These are phyloP conservation scores for Drosophila santomea DNA, from an alignment of 1,140 invertebrate species.

Conservation along the genomic window DNA sequence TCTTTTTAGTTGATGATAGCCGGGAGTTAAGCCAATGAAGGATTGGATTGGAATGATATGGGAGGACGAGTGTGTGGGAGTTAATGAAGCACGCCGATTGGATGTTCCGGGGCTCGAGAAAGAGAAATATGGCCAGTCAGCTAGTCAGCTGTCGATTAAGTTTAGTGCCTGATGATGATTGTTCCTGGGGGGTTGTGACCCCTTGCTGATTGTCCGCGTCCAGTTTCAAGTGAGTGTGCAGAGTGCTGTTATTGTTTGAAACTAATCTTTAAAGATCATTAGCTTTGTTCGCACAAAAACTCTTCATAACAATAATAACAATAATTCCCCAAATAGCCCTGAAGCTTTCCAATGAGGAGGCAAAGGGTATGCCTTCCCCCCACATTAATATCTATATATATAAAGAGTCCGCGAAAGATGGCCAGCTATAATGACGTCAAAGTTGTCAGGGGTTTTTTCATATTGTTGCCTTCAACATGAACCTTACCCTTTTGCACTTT, in stretches of 20 bases:
- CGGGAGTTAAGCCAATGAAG: constrained; percentile 60
- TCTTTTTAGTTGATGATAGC: constrained; percentile 46
- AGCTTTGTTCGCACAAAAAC: constrained; percentile 20
- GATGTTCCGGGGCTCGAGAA: constrained; percentile 26
- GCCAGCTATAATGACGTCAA: constrained; percentile 76
- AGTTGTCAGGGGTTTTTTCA: constrained; percentile 69
- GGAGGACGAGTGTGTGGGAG: constrained; percentile 30
- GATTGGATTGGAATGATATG: constrained; percentile 47
- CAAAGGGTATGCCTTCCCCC: constrained; percentile 19
- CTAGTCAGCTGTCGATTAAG: constrained; percentile 41
- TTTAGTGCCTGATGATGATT: constrained; percentile 54
- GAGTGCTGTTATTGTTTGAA: constrained; percentile 32
- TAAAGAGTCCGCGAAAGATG: constrained; percentile 31
- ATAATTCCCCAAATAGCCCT: constrained; percentile 43
- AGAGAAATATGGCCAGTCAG: constrained; percentile 53
- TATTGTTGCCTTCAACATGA: constrained; percentile 56
- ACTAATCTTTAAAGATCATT: constrained; percentile 52
- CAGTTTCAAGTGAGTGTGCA: constrained; percentile 2
- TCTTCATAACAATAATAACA: constrained; percentile 55
- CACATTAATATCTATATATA: constrained; percentile 13
- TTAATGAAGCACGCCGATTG: constrained; percentile 63
- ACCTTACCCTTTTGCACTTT: constrained; percentile 32
- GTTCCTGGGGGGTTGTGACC: constrained; percentile 50
- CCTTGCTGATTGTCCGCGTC: constrained; percentile 52
- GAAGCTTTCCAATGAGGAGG: background rate